A percentile compares a stretch with the other conserved stretches of the same genome.
Evolutionary conservation across 2,113 vertebrate genomes (phyloP).

Genomic region (Pluvianellus socialis): DNA sequence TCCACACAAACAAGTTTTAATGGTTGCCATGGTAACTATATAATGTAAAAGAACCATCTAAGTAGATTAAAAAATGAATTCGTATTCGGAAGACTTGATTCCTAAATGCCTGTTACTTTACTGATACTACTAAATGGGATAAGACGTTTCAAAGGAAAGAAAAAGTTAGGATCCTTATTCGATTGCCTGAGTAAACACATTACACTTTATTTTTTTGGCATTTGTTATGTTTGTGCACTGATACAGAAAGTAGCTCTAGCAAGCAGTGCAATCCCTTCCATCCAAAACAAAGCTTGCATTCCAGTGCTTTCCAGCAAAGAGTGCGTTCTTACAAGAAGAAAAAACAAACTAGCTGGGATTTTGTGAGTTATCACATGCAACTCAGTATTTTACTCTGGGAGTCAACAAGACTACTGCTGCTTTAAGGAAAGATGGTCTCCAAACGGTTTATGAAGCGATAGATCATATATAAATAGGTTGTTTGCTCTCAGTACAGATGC

Average conservation of each 20-base stretch:
- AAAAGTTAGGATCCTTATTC: neutral
- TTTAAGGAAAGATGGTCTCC: slow-evolving; percentile 79
- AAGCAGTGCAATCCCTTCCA: neutral
- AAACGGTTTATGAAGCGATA: slow-evolving; percentile 81
- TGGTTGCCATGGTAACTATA: neutral
- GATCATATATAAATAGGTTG: slow-evolving; percentile 92
- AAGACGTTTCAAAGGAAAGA: neutral
- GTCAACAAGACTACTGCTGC: slow-evolving; percentile 65
- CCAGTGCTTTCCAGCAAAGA: neutral
- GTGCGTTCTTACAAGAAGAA: neutral
- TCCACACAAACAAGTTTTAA: neutral
- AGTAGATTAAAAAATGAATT: neutral
- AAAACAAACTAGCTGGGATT: neutral
- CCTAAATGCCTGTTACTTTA: neutral
- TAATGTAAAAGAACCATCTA: neutral
- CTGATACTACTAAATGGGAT: neutral
- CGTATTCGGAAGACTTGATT: neutral
- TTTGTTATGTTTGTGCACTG: neutral
- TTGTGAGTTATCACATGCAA: neutral
- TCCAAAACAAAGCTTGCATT: neutral
- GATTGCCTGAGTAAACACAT: neutral
- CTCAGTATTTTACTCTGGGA: slow-evolving; percentile 15
- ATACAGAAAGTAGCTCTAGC: neutral
- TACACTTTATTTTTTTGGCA: neutral
- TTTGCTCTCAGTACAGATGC: slow-evolving; percentile 87